A percentile compares a stretch with the other conserved stretches of the same genome.
phyloP scores from a whole-genome alignment of 2,888 invertebrate species.

The Maniola hyperantus region DNA sequence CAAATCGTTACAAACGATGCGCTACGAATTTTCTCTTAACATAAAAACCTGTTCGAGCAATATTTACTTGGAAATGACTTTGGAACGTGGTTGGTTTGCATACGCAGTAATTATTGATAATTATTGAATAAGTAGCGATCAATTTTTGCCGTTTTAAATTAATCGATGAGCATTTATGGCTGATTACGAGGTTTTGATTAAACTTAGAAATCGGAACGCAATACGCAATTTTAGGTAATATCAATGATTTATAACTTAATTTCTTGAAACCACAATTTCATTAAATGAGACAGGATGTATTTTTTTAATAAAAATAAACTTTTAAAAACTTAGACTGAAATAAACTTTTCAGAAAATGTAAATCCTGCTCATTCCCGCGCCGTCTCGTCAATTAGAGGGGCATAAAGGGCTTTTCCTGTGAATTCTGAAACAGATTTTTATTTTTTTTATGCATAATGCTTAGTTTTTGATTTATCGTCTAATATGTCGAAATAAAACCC shows the following conservation, averaged over 20 bases:
- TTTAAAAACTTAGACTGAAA: no score
- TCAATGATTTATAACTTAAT: neutral
- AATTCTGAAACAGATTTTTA: no score
- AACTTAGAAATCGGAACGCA: constrained; percentile 1
- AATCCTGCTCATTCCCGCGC: no score
- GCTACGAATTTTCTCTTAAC: constrained; percentile 57
- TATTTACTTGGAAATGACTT: constrained; percentile 49
- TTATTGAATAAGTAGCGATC: constrained; percentile 8
- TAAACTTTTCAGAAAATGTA: no score
- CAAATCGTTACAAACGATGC: constrained; percentile 39
- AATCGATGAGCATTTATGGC: neutral
- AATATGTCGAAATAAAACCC: no score
- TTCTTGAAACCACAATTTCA: neutral
- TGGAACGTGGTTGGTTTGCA: constrained; percentile 57
- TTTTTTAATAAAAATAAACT: no score
- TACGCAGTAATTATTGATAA: constrained; percentile 46
- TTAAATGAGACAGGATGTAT: no score
- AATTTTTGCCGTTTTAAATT: constrained; percentile 12
- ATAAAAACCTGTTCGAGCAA: constrained; percentile 47
- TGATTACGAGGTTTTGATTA: neutral
- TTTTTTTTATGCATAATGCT: no score
- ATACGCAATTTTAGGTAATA: neutral
- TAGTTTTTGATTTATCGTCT: no score
- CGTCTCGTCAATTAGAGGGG: no score
- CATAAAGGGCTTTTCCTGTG: no score